Base-by-base conservation (phyloP, 2,888 invertebrate genomes). In the Heteromurus nitidus region DNA sequence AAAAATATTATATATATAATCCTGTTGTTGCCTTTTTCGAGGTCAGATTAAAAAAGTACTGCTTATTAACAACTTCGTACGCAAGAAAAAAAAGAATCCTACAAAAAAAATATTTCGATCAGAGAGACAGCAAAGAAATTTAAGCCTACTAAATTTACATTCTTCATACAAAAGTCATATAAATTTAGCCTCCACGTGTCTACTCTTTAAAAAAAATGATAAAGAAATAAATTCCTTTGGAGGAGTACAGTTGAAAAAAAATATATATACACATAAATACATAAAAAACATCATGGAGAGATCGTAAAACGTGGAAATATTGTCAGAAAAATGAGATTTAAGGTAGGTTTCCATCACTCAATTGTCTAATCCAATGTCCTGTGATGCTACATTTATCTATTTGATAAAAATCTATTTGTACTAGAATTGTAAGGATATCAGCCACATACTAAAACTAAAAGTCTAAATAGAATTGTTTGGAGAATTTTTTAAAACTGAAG, bases 1-100 rank as follows among this genome's bases (percentile, higher is more conserved):
- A 53, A 36, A 28, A 73, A 20, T 62, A 60, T 60, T 50, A 55
- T 58, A 68, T 30, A 58, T 62, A 67, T 55, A 58, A 28, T 79
- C 72, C 55, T 80, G 68, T 80, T 80, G 80, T 73, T 80, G 80
- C 80, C 80, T 80, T 80, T 72, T 68, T 36, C n/a, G 58, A 65
- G 65, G 72, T 79, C 72, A 72, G 55, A 44, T 65, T 76, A 68
- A 50, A 68, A 68, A 68, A 9, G 28, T 68, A 68, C 68, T 50
- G 68, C 68, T 68, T 68, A 68, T 47, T 65, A 65, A 65, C 65
- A 65, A 42, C 16, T 2, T 42, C 24, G 22, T 44, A 65, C 22
- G 36, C 36, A 9, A 36, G 36, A 47, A 47, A 47, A 24, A 22
- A 9, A 62, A 9, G n/a, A 31, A n/a, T 65, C 42, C 31, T 20